Base-by-base conservation (phyloP, 2,888 invertebrate species). In the Nesidiocoris tenuis region DNA sequence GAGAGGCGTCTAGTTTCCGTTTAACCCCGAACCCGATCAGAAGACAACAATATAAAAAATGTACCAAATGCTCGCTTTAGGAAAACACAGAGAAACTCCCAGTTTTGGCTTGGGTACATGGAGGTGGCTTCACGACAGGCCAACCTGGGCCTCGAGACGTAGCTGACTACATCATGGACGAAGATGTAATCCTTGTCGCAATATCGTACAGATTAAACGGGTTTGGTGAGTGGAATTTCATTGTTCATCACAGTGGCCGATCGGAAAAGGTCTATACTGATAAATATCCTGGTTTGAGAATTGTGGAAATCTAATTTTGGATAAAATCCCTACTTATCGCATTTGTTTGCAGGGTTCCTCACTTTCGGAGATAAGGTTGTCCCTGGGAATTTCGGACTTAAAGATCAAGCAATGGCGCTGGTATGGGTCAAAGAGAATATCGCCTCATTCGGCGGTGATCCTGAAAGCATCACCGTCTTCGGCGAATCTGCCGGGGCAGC, bases 81-180 rank as follows among this genome's bases (percentile, higher is more conserved):
- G n/a, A n/a, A n/a, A n/a, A n/a, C n/a, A n/a, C 12, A 16, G 2
- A 18, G 39, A 61, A 74, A 1, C 57, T 76, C 5, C 76, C 77
- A 18, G 77, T 77, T 5, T 5, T 77, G 18, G 59, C 74, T 1
- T 59, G 57, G 1, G 23, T 76, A 7, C 77, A 77, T 66, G 77
- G 77, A 7, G 77, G 77, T 21, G 77, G 63, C 16, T 76, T 66
- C 39, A 67, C 66, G 18, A 25, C 18, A 22, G 76, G 76, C 5
- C 1, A 0, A 2, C 19, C 64, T 9, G 74, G 74, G 1, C 61
- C 74, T 21, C 23, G 59, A 39, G 39, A 66, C n/a, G 55, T 12
- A 18, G 61, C 76, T 1, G 61, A 65, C 9, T 74, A 59, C 24
- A 54, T 76, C 18, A 76, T 76, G 76, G 76, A 76, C 25, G 76